Evolutionary conservation across 1,140 invertebrate genomes (phyloP), one percentile per base, ranked within the genome.

Genomic region (Macrocentrus cingulum): DNA sequence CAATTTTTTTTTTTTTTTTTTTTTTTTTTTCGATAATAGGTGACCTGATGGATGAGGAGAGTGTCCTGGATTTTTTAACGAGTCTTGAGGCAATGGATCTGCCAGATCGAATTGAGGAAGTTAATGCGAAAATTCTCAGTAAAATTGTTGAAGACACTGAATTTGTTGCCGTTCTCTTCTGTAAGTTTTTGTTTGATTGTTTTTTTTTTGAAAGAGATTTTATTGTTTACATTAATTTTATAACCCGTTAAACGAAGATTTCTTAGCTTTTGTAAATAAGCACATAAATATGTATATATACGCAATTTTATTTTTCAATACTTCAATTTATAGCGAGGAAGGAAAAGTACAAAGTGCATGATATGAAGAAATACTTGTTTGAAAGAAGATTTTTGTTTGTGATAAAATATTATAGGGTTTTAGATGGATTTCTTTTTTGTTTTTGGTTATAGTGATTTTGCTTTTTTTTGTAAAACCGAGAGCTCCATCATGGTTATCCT

Each of bases 61-160:
- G 87, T 74, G 92, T 96, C 56, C 80, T 96, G 65, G 92, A 95
- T 80, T 97, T 96, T 80, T 81, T 97, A 49, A 95, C 92, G 49
- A 94, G 92, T 74, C 84, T 95, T 63, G 92, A 95, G 81, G 91
- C 93, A 60, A 94, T 96, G 91, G 93, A 95, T 74, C 78, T 93
- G 66, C 93, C 94, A n/a, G 93, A 96, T 77, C 84, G 92, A 77
- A 96, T 97, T 72, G 94, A 96, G 83, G 94, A 96, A 84, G 94
- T 96, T 18, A 95, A 95, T 78, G 83, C 91, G 19, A 93, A 92
- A 79, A 95, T 95, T 68, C 81, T 97, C 56, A 84, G 87, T 37
- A 95, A 95, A 81, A 92, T 96, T 65, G 90, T 97, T 58, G 91
- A 95, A 79, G 92, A 95, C 63, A 92, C 91, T 1, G 90, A 94